Percentiles rank a stretch among this genome's conserved stretches.
Evolutionary conservation across 2,113 vertebrate genomes (phyloP).

Genomic region (Pionites leucogaster): DNA sequence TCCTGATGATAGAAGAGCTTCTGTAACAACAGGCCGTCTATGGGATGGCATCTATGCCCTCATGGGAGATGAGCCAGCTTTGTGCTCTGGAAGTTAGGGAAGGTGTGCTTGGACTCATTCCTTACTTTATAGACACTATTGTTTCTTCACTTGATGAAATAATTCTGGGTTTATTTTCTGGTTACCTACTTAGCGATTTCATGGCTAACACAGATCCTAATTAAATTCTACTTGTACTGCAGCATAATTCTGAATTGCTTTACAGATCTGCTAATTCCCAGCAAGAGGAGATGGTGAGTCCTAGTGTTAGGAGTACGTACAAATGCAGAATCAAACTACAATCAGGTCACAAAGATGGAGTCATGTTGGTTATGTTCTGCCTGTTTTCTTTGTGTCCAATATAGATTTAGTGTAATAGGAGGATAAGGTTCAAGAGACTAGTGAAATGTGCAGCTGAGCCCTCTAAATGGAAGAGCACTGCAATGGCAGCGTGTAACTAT

Average conservation of each 20-base stretch:
- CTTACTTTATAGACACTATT: background rate
- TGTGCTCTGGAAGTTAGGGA: background rate
- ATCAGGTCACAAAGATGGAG: fast-evolving
- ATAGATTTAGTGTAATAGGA: background rate
- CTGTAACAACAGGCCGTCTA: background rate
- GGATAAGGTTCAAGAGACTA: background rate
- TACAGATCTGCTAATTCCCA: background rate
- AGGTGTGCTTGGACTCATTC: background rate
- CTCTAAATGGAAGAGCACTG: background rate
- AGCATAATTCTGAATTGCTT: background rate
- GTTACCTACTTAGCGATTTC: background rate
- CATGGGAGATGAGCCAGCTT: background rate
- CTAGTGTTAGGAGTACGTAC: background rate
- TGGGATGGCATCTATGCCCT: background rate
- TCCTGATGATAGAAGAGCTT: background rate
- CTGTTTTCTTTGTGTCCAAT: background rate
- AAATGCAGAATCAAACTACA: background rate
- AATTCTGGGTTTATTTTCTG: background rate
- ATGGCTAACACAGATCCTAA: background rate
- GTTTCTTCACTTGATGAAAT: background rate
- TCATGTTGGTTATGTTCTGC: background rate
- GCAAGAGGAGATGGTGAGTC: background rate
- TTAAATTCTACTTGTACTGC: background rate
- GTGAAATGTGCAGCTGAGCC: background rate
- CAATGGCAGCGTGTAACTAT: fast-evolving